phyloP scores from a whole-genome alignment of 1,140 invertebrate species.

The Drosophila obscura region DNA sequence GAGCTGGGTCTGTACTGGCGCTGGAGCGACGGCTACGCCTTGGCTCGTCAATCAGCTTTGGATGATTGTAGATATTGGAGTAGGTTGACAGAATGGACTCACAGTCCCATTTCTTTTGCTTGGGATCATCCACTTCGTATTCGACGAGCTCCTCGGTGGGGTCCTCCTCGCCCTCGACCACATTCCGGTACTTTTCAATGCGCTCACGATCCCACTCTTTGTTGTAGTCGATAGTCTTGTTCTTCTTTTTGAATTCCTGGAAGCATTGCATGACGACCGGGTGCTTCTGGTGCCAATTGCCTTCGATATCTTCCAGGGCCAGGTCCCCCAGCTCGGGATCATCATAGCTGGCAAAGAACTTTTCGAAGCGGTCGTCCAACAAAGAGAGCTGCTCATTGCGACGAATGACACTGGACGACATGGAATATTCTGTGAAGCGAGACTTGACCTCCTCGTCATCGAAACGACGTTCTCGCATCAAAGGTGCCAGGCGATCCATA shows the following conservation, averaged over 20 bases:
- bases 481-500: slow-evolving; percentile 85
- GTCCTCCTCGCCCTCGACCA: slow-evolving; percentile 86
- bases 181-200: slow-evolving; percentile 85
- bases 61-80: slow-evolving; percentile 95
- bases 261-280: slow-evolving; percentile 88
- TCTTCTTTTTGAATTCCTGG: slow-evolving; percentile 86
- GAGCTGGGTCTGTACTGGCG: slow-evolving; percentile 68
- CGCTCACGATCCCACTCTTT: slow-evolving; percentile 88
- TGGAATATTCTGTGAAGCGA: slow-evolving; percentile 96
- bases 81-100: slow-evolving; percentile 95
- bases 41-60: slow-evolving; percentile 92
- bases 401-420: slow-evolving; percentile 95
- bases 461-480: slow-evolving; percentile 85
- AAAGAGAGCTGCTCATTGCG: slow-evolving; percentile 93
- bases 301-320: slow-evolving; percentile 95
- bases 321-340: slow-evolving; percentile 95
- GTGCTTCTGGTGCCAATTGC: slow-evolving; percentile 88
- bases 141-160: slow-evolving; percentile 86
- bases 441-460: slow-evolving; percentile 93
- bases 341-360: slow-evolving; percentile 94
- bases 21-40: slow-evolving; percentile 85
- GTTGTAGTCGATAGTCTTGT: slow-evolving; percentile 86
- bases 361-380: slow-evolving; percentile 96
- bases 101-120: slow-evolving; percentile 93
- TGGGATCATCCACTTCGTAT: slow-evolving; percentile 86